Base-by-base conservation (phyloP, 2,797 vertebrate genomes). In the Falco rusticolus region DNA sequence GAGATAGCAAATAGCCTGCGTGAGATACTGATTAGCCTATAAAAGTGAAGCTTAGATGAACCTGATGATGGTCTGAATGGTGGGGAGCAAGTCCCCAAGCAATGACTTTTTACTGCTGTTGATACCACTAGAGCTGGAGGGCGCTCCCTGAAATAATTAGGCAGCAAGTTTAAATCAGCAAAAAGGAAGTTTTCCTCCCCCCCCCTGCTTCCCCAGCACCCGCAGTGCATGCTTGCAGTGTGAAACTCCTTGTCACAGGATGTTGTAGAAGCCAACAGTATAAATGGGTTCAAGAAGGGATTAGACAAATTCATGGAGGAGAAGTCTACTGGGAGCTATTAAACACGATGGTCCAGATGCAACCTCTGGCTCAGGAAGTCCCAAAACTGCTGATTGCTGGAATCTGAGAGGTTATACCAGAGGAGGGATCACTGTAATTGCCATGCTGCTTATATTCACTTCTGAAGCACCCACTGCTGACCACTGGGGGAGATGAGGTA, bases 351-450 rank as follows among this genome's bases (percentile, higher is more conserved):
- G 82, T 83, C 94, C 95, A 96, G 96, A 95, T 97, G 94, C 96
- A 96, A 91, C 94, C 94, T 93, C 93, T 96, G 96, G 87, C 96
- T 96, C 89, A 83, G 94, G 82, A 96, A 96, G 93, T 94, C 84
- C 87, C 84, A 19, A 77, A 45, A 80, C 78, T 96, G 92, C 87
- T 91, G 90, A 92, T 80, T 96, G 89, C 71, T 95, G 92, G 89
- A 96, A 92, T 94, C 78, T 31, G 84, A 92, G 91, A 89, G 89
- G 81, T 92, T 94, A 66, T 94, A 92, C 63, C 80, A 93, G 86
- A 92, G 70, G 66, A 87, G 51, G 68, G 94, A 91, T 96, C 82
- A 13, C 45, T 80, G 37, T 94, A 96, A 96, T 95, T 95, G 86
- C 90, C 81, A 28, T 13, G 64, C 75, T 94, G 81, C 71, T 94